Evolutionary conservation across 2,888 invertebrate species (phyloP).

Genomic region (Eupsilia transversa): DNA sequence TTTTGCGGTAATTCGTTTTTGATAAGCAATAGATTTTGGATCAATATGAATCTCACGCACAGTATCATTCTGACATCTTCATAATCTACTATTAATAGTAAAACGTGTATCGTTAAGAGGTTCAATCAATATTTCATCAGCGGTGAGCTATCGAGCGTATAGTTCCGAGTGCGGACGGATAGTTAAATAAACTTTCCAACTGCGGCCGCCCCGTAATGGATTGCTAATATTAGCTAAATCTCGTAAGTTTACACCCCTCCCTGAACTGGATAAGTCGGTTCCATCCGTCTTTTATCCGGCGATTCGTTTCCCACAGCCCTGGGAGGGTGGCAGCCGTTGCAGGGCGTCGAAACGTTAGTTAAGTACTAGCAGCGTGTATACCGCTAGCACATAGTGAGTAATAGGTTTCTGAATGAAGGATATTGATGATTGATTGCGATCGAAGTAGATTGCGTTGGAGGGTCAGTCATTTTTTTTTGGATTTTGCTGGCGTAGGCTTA

Average conservation of each 20-base stretch:
- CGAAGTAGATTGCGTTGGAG: slow-evolving; percentile 52
- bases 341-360: slow-evolving; percentile 73
- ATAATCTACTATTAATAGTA: slow-evolving; percentile 27
- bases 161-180: slow-evolving; percentile 61
- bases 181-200: slow-evolving; percentile 70
- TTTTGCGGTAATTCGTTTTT: not conserved
- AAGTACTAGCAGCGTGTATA: slow-evolving; percentile 59
- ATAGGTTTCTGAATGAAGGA: slow-evolving; percentile 65
- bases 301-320: slow-evolving; percentile 75
- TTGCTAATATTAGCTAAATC: slow-evolving; percentile 90
- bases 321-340: slow-evolving; percentile 64
- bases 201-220: slow-evolving; percentile 82
- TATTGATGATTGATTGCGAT: slow-evolving; percentile 68
- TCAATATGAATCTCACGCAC: not conserved
- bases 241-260: slow-evolving; percentile 83
- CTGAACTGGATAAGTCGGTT: slow-evolving; percentile 80
- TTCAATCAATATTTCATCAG: slow-evolving; percentile 68
- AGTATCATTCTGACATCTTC: slow-evolving; percentile 21
- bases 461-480: slow-evolving; percentile 56
- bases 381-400: slow-evolving; percentile 50
- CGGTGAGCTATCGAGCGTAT: slow-evolving; percentile 56
- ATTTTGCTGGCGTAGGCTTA: slow-evolving; percentile 28
- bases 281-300: slow-evolving; percentile 87
- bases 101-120: slow-evolving; percentile 42
- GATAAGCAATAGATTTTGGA: not conserved